Evolutionary conservation across 1,140 invertebrate genomes (phyloP).

Genomic region (Leptinotarsa lineolata): DNA sequence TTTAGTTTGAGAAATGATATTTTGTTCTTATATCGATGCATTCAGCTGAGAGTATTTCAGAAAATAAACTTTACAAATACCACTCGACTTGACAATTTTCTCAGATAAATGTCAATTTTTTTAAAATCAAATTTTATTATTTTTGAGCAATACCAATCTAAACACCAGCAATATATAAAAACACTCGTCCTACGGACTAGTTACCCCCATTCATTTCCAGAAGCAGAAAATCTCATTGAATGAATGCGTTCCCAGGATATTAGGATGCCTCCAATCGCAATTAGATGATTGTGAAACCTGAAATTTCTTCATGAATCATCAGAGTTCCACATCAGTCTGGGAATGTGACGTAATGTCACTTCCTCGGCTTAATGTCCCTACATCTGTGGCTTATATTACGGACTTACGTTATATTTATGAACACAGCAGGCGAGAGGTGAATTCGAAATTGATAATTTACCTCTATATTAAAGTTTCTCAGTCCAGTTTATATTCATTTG

Average conservation of each 20-base stretch:
- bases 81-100: no score
- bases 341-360: slow-evolving; percentile 46
- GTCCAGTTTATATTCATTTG: slow-evolving; percentile 14
- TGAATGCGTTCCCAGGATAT: not conserved
- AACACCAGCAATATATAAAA: no score
- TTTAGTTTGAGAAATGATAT: no score
- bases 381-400: slow-evolving; percentile 44
- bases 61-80: no score
- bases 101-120: no score
- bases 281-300: slow-evolving; percentile 30
- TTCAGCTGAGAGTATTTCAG: no score
- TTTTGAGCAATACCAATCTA: no score
- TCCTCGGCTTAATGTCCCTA: slow-evolving; percentile 39
- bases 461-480: slow-evolving; percentile 32
- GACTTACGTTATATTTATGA: slow-evolving; percentile 43
- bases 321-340: slow-evolving; percentile 38
- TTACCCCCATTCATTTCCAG: no score
- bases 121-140: no score
- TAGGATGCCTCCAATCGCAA: not conserved
- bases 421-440: slow-evolving; percentile 43
- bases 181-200: no score
- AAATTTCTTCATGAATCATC: slow-evolving; percentile 45
- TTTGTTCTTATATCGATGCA: no score
- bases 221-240: no score
- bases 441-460: slow-evolving; percentile 42